phyloP scores from a whole-genome alignment of 2,797 vertebrate species.

The Phyllotis vaccarum region DNA sequence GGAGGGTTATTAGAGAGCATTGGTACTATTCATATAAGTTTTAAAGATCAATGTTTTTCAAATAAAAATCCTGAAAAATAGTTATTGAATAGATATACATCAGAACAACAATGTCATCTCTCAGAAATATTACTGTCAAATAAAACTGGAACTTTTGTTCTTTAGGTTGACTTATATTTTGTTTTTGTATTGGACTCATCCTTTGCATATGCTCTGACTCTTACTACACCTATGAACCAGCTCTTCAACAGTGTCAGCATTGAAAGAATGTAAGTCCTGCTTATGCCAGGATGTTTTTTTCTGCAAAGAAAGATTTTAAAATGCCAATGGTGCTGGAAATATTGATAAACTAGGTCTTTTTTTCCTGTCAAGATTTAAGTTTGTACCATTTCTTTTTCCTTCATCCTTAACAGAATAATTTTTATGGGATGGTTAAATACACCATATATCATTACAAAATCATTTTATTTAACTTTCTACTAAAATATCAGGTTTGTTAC shows the following conservation, averaged over 20 bases:
- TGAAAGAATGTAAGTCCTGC: neutral
- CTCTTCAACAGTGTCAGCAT: neutral
- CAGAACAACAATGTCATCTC: neutral
- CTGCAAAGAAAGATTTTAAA: neutral
- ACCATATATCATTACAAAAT: neutral
- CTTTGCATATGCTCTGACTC: neutral
- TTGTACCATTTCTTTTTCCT: neutral
- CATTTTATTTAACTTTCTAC: neutral
- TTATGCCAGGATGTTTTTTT: neutral
- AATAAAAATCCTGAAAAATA: neutral
- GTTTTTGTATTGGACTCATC: neutral
- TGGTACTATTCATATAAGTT: neutral
- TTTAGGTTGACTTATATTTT: neutral
- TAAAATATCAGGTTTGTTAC: neutral
- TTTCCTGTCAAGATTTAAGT: neutral
- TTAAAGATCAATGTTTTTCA: neutral
- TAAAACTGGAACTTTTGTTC: too few species aligned
- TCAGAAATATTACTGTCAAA: neutral
- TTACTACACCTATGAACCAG: neutral
- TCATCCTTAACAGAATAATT: neutral
- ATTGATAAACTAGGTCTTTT: neutral
- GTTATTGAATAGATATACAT: neutral
- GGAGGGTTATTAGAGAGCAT: neutral
- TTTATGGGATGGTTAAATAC: neutral
- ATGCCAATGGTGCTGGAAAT: neutral